A percentile compares a stretch with the other conserved stretches of the same genome.
Evolutionary conservation across 1,140 invertebrate species (phyloP).

Genomic region (Brachionus calyciflorus): DNA sequence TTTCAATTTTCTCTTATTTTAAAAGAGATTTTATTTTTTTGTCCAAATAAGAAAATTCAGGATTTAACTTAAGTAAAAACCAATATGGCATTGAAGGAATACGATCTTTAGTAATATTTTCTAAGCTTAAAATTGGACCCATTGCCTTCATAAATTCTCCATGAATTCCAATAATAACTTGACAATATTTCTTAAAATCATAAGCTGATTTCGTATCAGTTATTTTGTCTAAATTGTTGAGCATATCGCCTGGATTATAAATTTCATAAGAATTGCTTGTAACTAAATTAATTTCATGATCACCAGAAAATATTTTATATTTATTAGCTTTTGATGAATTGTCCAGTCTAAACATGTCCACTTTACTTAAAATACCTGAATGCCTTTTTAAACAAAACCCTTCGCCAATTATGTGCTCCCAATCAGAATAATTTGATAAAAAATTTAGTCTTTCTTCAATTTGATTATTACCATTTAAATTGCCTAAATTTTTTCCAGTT

Average conservation of each 20-base stretch:
- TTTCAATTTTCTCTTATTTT: no score
- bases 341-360: neutral
- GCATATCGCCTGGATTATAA: neutral
- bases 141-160: slow-evolving; percentile 1
- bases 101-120: neutral
- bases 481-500: neutral
- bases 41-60: neutral
- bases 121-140: neutral
- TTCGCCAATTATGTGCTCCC: neutral
- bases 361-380: neutral
- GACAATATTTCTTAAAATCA: slow-evolving; percentile 4
- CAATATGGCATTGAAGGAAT: neutral
- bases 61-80: neutral
- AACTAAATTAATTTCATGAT: neutral
- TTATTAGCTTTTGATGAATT: neutral
- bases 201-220: neutral
- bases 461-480: neutral
- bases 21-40: neutral
- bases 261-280: neutral
- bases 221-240: neutral
- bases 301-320: neutral
- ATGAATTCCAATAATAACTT: neutral
- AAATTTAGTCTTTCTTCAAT: neutral
- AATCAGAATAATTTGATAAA: slow-evolving; percentile 2
- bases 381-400: neutral